These are phyloP conservation scores for Sciurus carolinensis DNA, from an alignment of 2,797 vertebrate genomes.

Conservation along the genomic window DNA sequence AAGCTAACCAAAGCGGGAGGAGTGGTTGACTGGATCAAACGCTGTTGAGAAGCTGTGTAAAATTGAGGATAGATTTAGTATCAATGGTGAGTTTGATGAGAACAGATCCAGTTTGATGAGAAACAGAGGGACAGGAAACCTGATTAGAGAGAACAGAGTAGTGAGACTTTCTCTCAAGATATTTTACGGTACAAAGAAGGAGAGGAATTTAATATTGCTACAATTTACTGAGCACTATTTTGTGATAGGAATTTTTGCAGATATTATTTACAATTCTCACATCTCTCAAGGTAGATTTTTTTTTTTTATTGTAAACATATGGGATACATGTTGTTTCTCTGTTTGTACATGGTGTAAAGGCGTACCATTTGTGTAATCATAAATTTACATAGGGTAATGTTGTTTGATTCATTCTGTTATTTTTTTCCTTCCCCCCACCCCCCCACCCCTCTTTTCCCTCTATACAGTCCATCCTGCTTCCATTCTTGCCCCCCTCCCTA, in stretches of 20 bases:
- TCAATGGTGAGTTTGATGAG: not conserved
- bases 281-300: not conserved
- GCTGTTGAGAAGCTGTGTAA: not conserved
- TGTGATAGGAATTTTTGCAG: not conserved
- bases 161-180: not conserved
- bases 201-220: not conserved
- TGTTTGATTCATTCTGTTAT: no score
- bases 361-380: no score
- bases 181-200: not conserved
- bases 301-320: no score
- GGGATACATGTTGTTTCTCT: no score
- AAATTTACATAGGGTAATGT: no score
- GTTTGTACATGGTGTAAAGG: no score
- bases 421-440: no score
- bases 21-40: not conserved
- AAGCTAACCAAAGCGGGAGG: not conserved
- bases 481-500: no score
- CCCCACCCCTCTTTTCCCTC: no score
- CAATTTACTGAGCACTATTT: not conserved
- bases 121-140: not conserved
- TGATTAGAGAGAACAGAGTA: not conserved
- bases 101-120: not conserved
- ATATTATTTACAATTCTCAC: constrained; percentile 17
- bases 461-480: no score
- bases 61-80: not conserved